Percentiles rank a stretch among this genome's conserved stretches.
phyloP scores from a whole-genome alignment of 2,113 vertebrate genomes.

The Urocolius indicus region DNA sequence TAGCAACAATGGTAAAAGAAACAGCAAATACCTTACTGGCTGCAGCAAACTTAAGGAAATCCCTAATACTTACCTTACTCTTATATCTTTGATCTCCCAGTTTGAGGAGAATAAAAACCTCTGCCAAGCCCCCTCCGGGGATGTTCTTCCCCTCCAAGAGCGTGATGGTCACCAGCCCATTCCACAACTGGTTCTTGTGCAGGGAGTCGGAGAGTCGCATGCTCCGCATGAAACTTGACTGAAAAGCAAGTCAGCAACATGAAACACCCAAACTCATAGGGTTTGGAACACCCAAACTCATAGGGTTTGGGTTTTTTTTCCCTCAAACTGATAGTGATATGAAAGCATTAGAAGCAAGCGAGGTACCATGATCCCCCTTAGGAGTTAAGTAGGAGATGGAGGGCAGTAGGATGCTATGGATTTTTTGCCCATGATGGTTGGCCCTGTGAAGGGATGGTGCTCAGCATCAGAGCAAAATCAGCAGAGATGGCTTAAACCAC shows the following conservation, averaged over 20 bases:
- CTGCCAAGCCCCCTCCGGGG: conserved; percentile 79
- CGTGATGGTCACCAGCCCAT: conserved; percentile 84
- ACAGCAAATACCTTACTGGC: background rate
- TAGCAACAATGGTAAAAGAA: background rate
- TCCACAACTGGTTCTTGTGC: conserved; percentile 90
- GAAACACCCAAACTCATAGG: no score
- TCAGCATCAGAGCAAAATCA: background rate
- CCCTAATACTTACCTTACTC: conserved; percentile 87
- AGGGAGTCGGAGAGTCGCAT: conserved; percentile 79
- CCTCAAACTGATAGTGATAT: background rate
- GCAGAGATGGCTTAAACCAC: background rate
- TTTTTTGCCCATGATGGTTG: background rate
- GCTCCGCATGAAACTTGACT: conserved; percentile 75
- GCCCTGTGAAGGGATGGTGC: fast-evolving
- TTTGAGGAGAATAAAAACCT: conserved; percentile 90
- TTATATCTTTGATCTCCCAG: conserved; percentile 93
- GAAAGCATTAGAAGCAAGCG: background rate
- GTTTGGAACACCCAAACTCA: background rate
- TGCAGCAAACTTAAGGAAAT: background rate
- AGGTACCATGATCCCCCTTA: background rate
- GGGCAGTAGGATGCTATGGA: background rate
- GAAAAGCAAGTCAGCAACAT: background rate
- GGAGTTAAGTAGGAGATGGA: background rate
- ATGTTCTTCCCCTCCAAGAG: conserved; percentile 91
- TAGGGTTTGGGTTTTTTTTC: no score